phyloP scores from a whole-genome alignment of 2,797 vertebrate genomes.

The Artibeus jamaicensis region DNA sequence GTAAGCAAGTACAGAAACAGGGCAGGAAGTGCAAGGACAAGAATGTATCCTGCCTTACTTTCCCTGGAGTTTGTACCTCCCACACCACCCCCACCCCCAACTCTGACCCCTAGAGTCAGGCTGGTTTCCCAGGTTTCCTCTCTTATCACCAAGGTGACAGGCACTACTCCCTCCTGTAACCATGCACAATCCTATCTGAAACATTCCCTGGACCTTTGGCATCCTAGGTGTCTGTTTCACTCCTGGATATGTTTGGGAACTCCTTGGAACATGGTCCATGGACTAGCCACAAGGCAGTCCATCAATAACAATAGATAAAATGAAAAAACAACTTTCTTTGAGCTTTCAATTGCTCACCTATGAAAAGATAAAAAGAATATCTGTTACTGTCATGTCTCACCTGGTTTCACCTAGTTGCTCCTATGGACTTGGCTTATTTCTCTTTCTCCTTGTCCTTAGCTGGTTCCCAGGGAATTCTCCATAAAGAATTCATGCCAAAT shows the following conservation, averaged over 20 bases:
- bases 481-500: slow-evolving; percentile 52
- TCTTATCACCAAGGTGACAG: neutral
- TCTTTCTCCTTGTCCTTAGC: neutral
- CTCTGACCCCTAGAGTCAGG: neutral
- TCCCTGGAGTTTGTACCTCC: neutral
- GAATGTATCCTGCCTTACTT: neutral
- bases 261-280: neutral
- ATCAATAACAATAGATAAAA: neutral
- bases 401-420: slow-evolving; percentile 11
- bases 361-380: slow-evolving; percentile 35
- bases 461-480: slow-evolving; percentile 49
- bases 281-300: neutral
- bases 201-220: neutral
- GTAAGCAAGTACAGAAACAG: slow-evolving; percentile 18
- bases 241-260: neutral
- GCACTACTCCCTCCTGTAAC: neutral
- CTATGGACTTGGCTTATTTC: neutral
- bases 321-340: neutral
- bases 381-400: neutral
- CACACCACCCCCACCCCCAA: neutral
- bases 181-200: neutral
- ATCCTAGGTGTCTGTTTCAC: neutral
- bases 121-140: neutral
- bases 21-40: neutral
- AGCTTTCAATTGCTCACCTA: neutral